These are phyloP conservation scores for Chionis minor DNA, from an alignment of 2,113 vertebrate species.

Conservation along the genomic window DNA sequence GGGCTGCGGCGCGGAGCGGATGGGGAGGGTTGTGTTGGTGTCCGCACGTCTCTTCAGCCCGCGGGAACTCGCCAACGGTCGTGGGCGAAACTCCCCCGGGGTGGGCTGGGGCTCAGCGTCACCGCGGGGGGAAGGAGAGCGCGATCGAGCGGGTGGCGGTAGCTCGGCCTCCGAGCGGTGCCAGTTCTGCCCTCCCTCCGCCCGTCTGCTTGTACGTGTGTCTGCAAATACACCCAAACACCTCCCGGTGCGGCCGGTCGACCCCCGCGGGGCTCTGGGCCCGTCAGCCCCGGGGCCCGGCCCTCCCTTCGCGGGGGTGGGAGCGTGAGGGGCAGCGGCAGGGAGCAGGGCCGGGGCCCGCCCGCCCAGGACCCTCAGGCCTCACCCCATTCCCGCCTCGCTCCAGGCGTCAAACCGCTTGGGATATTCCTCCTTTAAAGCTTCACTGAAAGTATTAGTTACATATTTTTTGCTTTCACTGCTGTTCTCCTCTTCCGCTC, in stretches of 20 bases:
- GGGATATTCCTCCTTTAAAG: fast-evolving
- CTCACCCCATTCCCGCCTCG: fast-evolving
- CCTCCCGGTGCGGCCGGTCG: background rate
- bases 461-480: fast-evolving
- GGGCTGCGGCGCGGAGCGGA: fast-evolving
- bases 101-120: background rate
- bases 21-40: fast-evolving
- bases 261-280: background rate
- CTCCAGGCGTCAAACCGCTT: fast-evolving
- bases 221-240: fast-evolving
- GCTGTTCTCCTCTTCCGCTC: fast-evolving
- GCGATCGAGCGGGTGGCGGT: background rate
- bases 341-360: background rate
- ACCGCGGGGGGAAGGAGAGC: too few relatives aligned
- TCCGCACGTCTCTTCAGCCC: fast-evolving
- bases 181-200: fast-evolving
- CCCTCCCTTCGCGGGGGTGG: fast-evolving
- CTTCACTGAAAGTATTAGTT: fast-evolving
- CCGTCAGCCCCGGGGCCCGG: too few relatives aligned
- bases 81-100: fast-evolving
- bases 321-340: background rate
- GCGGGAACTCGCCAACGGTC: fast-evolving
- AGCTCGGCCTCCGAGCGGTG: background rate
- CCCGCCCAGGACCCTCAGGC: fast-evolving
- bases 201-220: fast-evolving